phyloP scores from a whole-genome alignment of 2,888 invertebrate genomes.

The Shargacucullia verbasci region DNA sequence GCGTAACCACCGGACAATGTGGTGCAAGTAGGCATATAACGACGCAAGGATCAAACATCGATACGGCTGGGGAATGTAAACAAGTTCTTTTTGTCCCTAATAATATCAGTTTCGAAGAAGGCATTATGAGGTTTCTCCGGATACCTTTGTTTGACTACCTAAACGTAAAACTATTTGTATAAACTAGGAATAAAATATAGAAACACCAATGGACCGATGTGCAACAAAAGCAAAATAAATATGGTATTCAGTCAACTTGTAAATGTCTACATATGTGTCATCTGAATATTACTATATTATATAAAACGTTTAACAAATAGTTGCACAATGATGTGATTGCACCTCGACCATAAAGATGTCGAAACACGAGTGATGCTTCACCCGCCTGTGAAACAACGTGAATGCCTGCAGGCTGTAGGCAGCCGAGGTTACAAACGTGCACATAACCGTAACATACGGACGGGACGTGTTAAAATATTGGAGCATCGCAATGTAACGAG shows the following conservation, averaged over 20 bases:
- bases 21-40: background rate
- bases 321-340: background rate
- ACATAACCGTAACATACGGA: conserved; percentile 24
- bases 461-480: conserved; percentile 4
- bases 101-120: no score
- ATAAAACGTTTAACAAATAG: no score
- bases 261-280: no score
- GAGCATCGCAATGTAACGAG: conserved; percentile 1
- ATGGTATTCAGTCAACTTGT: no score
- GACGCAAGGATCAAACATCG: background rate
- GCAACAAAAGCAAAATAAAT: no score
- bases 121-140: no score
- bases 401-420: background rate
- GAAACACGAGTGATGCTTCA: background rate
- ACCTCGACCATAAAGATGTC: background rate
- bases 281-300: no score
- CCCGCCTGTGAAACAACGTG: background rate
- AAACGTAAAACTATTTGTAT: no score
- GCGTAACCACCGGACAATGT: background rate
- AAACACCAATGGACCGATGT: no score
- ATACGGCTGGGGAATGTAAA: background rate
- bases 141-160: no score
- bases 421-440: conserved; percentile 26
- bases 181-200: no score
- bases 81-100: no score